Conservation (phyloP, 2,797 vertebrate genomes). For the Eidolon dupreanum region DNA sequence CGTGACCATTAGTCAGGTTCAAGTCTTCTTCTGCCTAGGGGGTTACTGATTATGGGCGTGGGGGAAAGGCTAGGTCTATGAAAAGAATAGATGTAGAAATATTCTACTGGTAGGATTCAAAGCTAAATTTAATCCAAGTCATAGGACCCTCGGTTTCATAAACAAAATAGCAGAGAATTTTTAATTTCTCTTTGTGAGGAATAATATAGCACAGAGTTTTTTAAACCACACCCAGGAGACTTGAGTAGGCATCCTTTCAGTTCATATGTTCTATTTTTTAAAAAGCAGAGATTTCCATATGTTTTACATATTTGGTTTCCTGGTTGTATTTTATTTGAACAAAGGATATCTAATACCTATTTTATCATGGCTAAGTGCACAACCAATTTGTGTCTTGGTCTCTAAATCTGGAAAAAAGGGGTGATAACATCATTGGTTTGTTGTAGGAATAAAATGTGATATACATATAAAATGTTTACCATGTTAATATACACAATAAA, state of each 20-base stretch:
- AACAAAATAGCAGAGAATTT: background rate
- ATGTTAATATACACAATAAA: background rate
- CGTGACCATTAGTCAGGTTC: too few species aligned
- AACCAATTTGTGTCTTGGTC: background rate
- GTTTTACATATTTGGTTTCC: background rate
- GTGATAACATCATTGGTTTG: background rate
- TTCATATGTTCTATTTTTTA: background rate
- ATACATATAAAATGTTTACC: conserved; percentile 11
- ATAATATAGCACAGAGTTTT: background rate
- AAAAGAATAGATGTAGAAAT: too few species aligned
- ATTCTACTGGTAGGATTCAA: too few species aligned
- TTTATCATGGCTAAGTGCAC: background rate
- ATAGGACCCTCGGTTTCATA: background rate
- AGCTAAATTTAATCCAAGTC: too few species aligned
- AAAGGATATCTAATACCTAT: background rate
- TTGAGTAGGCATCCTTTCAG: background rate
- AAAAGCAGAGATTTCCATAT: background rate
- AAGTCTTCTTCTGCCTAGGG: too few species aligned
- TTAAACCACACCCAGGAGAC: background rate
- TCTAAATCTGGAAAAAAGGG: background rate
- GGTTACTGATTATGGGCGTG: too few species aligned
- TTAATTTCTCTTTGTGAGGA: background rate
- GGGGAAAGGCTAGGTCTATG: too few species aligned
- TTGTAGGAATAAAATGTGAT: background rate
- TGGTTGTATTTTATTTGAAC: background rate